Evolutionary conservation across 2,797 vertebrate genomes (phyloP).

Genomic region (Muscicapa striata): DNA sequence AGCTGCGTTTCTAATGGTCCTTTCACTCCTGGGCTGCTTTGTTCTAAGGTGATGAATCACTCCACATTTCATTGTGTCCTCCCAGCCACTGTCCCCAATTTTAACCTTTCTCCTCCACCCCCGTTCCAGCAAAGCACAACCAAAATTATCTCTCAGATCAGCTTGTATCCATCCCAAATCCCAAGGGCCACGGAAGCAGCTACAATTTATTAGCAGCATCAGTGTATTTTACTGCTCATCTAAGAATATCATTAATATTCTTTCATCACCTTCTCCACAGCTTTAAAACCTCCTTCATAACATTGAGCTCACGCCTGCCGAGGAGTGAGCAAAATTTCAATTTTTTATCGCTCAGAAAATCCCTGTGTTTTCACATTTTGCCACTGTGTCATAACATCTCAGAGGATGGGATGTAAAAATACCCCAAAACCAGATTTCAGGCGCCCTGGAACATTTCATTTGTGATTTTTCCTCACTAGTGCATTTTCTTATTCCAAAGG

Average conservation of each 20-base stretch:
- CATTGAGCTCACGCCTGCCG: background rate
- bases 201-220: conserved; percentile 31
- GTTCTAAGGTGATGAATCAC: background rate
- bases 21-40: background rate
- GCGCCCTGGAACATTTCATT: background rate
- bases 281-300: conserved; percentile 23
- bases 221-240: conserved; percentile 10
- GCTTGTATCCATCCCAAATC: background rate
- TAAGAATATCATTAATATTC: conserved; percentile 38
- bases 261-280: conserved; percentile 30
- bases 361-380: background rate
- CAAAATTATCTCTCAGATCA: background rate
- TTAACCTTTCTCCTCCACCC: background rate
- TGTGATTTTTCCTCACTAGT: background rate
- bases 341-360: background rate
- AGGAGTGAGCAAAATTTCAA: background rate
- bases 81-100: background rate
- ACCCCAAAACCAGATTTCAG: background rate
- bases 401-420: background rate
- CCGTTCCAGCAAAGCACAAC: background rate
- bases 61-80: background rate
- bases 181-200: background rate
- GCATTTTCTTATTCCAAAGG: background rate
- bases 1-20: background rate
- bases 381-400: background rate